Evolutionary conservation across 2,113 vertebrate genomes (phyloP).

Genomic region (Dasyornis broadbenti): DNA sequence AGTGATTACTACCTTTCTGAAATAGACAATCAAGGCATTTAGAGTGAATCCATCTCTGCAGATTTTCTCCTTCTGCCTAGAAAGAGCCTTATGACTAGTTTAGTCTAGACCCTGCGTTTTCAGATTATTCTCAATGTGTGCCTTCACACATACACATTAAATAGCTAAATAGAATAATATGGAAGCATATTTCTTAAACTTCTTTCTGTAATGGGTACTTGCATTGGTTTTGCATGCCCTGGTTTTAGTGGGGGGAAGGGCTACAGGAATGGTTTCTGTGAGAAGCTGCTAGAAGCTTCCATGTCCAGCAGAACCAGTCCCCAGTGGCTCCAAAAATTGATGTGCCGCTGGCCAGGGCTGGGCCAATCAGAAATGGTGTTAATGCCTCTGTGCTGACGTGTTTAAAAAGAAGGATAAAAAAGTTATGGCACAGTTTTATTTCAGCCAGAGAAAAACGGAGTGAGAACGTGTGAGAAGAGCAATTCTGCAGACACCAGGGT

Average conservation of each 20-base stretch:
- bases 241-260: neutral
- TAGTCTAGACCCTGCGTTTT: neutral
- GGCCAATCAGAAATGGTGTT: neutral
- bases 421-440: neutral
- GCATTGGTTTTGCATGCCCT: neutral
- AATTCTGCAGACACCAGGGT: neutral
- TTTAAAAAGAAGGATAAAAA: neutral
- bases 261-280: neutral
- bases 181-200: neutral
- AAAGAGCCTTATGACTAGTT: neutral
- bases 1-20: slow-evolving; percentile 30
- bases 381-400: neutral
- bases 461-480: neutral
- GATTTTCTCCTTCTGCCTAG: neutral
- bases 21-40: neutral
- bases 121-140: neutral
- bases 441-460: fast-evolving
- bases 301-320: neutral
- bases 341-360: neutral
- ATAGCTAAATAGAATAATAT: neutral
- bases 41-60: neutral
- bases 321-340: neutral
- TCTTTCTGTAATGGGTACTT: neutral
- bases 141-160: neutral
- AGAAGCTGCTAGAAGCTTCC: neutral